A percentile compares a stretch with the other conserved stretches of the same genome.
Conservation (phyloP, 2,113 vertebrate genomes). For the Copsychus sechellarum region DNA sequence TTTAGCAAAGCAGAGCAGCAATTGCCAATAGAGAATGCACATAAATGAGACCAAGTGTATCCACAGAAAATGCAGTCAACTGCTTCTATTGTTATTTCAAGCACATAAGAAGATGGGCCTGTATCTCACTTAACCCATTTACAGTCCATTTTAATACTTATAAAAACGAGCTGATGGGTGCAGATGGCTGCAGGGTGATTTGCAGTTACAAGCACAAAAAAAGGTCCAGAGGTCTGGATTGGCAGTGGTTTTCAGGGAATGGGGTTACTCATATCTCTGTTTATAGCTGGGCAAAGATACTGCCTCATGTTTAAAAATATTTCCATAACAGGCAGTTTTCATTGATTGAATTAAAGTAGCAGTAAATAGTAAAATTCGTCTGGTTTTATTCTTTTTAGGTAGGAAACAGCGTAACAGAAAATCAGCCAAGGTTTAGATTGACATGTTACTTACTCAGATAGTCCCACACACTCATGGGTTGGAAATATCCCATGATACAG, state of each 20-base stretch:
- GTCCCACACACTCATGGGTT: rapidly evolving
- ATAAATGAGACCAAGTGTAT: not conserved
- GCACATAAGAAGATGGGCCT: not conserved
- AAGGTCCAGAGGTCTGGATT: rapidly evolving
- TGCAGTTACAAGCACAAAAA: not conserved
- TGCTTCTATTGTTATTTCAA: not conserved
- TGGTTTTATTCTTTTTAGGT: not conserved
- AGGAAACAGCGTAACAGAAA: not conserved
- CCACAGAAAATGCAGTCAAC: not conserved
- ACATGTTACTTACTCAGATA: not conserved
- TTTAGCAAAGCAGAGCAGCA: not conserved
- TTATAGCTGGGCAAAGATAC: not conserved
- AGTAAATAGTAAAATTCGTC: not conserved
- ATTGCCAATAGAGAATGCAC: not conserved
- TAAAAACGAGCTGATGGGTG: not conserved
- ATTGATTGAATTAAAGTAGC: not conserved
- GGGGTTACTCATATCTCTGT: rapidly evolving
- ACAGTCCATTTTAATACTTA: not conserved
- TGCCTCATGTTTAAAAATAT: not conserved
- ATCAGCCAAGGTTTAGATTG: not conserved
- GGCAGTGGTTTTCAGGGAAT: not conserved
- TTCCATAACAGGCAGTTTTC: not conserved
- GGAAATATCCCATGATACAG: not conserved
- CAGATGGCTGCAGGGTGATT: not conserved
- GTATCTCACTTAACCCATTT: not conserved